Conservation (phyloP, 2,113 vertebrate genomes). For the Hucho hucho region DNA sequence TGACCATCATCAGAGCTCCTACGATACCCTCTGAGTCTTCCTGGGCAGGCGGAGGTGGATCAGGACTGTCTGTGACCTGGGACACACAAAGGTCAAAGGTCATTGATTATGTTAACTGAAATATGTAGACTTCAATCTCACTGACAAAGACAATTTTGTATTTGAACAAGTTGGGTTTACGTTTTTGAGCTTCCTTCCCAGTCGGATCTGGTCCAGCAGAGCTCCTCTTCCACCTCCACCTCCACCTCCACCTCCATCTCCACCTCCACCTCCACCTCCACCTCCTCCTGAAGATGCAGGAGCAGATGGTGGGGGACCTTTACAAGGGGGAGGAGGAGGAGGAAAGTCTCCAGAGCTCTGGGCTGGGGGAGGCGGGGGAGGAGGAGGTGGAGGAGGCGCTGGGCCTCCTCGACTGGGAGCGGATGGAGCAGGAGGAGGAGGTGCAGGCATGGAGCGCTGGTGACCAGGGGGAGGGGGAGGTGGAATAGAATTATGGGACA, state of each 20-base stretch:
- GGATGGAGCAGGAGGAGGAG: constrained; percentile 41
- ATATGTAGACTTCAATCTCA: neutral
- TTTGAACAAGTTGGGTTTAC: constrained; percentile 57
- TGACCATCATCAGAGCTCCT: constrained; percentile 89
- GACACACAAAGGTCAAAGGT: neutral
- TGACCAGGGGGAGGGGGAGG: constrained; percentile 26
- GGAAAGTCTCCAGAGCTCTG: constrained; percentile 30
- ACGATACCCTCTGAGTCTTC: constrained; percentile 77
- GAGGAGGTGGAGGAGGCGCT: constrained; percentile 51
- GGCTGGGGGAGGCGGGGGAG: constrained; percentile 32
- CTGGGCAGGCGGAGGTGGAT: constrained; percentile 47
- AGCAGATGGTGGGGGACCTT: neutral
- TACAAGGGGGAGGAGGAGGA: constrained; percentile 22
- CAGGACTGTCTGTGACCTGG: constrained; percentile 63
- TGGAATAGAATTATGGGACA: neutral
- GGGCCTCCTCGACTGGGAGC: constrained; percentile 49
- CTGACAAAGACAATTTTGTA: neutral
- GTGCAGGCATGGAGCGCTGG: constrained; percentile 25
- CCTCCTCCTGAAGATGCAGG: neutral
- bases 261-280: constrained; percentile 29
- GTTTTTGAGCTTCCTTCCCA: constrained; percentile 83
- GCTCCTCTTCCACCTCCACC: constrained; percentile 72
- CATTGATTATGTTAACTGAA: too few species aligned
- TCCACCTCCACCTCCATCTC: constrained; percentile 30
- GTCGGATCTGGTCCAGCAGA: constrained; percentile 85